Evolutionary conservation across 2,888 invertebrate genomes (phyloP), one percentile per base, ranked within the genome.

Genomic region (Stenodema calcarata): DNA sequence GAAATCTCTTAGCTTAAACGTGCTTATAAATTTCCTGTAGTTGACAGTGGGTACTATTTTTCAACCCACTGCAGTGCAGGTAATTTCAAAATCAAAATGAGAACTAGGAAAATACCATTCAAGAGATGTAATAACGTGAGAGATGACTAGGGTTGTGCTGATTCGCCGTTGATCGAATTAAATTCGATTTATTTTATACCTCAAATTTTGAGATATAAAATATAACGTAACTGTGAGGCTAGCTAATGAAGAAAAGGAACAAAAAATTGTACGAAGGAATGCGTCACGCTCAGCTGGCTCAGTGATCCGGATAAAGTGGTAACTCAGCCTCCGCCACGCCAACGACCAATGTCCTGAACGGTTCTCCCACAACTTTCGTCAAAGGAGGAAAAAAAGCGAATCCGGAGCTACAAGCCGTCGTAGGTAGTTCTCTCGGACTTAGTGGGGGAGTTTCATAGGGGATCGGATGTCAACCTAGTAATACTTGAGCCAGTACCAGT

Each of bases 291-390:
- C 78, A 78, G 78, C 78, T n/a, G 78, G 78, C 18, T 44, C 44
- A 78, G 44, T 78, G 78, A 78, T 78, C 78, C 78, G 78, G 78
- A 78, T 78, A 78, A 78, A 78, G 42, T 78, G 42, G 42, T 35
- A 23, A 35, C 23, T 18, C 44, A 23, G 23, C 78, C 14, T 14
- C 16, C 27, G 11, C 42, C 1, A 62, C 62, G 18, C 7, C 18
- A 11, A 62, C 23, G 62, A 27, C 18, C 42, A 44, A 78, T 44
- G 23, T 44, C 44, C 27, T 44, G 44, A 78, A 78, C 78, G 78
- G 78, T 78, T 78, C 78, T 78, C 78, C 44, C 78, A 44, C 78
- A 78, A 30, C 35, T 73, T 16, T n/a, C 30, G 41, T 35, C 30
- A 73, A 73, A 70, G 4, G 14, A 73, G 35, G 12, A 1, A 28